phyloP scores from a whole-genome alignment of 1,140 invertebrate species.

The Eueides isabella region DNA sequence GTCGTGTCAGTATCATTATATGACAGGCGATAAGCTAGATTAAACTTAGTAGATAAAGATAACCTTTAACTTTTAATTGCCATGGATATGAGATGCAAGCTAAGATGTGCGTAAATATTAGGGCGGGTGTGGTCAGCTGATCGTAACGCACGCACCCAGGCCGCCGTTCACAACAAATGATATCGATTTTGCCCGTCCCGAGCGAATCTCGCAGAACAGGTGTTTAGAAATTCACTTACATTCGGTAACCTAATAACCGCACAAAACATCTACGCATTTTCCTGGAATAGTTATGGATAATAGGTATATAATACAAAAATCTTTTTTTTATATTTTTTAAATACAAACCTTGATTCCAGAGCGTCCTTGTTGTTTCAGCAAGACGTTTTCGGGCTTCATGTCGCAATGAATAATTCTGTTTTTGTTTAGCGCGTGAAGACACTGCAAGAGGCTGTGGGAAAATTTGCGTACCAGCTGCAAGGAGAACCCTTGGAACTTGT shows the following conservation, averaged over 20 bases:
- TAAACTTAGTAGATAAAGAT: not conserved
- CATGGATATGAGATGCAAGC: not conserved
- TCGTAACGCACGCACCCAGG: slow-evolving; percentile 56
- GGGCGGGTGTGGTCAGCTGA: slow-evolving; percentile 76
- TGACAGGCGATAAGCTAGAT: not conserved
- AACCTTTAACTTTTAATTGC: not conserved
- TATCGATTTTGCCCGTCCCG: slow-evolving; percentile 67
- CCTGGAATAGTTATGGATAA: not conserved
- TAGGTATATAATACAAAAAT: not conserved
- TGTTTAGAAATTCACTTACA: slow-evolving; percentile 46
- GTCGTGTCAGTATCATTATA: not conserved
- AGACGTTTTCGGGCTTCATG: slow-evolving; percentile 99
- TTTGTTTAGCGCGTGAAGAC: slow-evolving; percentile 97
- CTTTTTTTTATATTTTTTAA: not conserved
- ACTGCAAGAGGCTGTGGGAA: slow-evolving; percentile 98
- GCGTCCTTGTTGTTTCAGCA: slow-evolving; percentile 98
- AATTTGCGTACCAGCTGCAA: slow-evolving; percentile 98
- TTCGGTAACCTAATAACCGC: slow-evolving; percentile 38
- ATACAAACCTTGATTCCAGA: slow-evolving; percentile 97
- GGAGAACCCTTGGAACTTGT: slow-evolving; percentile 99
- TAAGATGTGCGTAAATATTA: not conserved
- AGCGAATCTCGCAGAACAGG: slow-evolving; percentile 49
- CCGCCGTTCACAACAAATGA: slow-evolving; percentile 67
- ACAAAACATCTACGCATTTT: slow-evolving; percentile 3
- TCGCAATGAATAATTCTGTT: slow-evolving; percentile 99